Percentiles rank a stretch among this genome's conserved stretches.
These are phyloP conservation scores for Rostratula benghalensis DNA, from an alignment of 2,113 vertebrate species.

Conservation along the genomic window DNA sequence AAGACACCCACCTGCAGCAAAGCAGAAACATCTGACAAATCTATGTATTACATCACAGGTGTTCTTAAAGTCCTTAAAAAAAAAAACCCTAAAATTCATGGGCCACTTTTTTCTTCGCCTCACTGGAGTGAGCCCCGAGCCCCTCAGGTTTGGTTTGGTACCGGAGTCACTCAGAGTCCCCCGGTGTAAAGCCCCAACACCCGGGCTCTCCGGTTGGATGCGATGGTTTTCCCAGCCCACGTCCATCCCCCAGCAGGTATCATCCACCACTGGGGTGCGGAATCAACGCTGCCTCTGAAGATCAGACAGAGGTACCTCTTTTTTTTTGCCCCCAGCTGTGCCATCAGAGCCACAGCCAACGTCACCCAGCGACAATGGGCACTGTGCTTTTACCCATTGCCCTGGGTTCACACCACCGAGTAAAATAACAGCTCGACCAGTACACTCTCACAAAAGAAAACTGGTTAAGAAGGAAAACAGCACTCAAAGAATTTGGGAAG, in stretches of 20 bases:
- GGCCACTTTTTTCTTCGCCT: background rate
- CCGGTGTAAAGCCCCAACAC: too few relatives aligned
- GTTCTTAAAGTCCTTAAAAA: background rate
- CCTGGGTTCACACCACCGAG: rapidly evolving
- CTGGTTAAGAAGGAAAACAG: background rate
- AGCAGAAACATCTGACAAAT: background rate
- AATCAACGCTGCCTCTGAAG: background rate
- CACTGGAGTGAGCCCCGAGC: background rate
- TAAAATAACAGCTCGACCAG: background rate
- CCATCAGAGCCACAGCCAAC: background rate
- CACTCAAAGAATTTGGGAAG: background rate
- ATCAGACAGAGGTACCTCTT: too few relatives aligned
- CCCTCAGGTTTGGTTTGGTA: background rate
- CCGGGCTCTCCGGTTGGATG: background rate
- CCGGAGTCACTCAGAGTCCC: background rate
- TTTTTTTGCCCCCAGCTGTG: background rate
- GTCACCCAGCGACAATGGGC: rapidly evolving
- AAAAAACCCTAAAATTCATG: background rate
- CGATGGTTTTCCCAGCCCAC: background rate
- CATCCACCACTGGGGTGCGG: background rate
- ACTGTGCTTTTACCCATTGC: rapidly evolving
- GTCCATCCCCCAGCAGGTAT: background rate
- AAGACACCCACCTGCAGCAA: background rate
- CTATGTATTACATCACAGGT: rapidly evolving
- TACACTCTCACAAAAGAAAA: background rate